A percentile compares a stretch with the other conserved stretches of the same genome.
Evolutionary conservation across 2,888 invertebrate genomes (phyloP).

Genomic region (Alitta virens): DNA sequence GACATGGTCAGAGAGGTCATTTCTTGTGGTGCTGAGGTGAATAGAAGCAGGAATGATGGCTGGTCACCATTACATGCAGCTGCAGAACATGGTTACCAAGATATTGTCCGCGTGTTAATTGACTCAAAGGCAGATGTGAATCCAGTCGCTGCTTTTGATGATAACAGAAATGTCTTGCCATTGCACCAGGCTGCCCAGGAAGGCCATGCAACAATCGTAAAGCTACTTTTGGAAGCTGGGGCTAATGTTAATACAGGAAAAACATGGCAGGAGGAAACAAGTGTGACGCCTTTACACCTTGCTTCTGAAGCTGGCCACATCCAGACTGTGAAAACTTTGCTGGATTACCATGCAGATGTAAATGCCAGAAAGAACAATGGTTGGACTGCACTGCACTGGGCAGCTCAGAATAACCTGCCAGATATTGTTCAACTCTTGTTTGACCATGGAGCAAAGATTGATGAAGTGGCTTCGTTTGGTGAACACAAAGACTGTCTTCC

Average conservation of each 20-base stretch:
- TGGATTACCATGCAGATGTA: conserved; percentile 21
- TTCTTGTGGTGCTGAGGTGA: conserved; percentile 35
- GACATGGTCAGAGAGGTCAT: conserved; percentile 34
- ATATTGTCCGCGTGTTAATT: conserved; percentile 23
- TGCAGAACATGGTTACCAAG: conserved; percentile 23
- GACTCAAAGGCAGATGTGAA: conserved; percentile 11
- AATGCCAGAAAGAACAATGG: conserved; percentile 27
- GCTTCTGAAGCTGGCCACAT: conserved; percentile 26
- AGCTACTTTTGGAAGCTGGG: conserved; percentile 20
- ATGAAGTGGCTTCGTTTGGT: conserved; percentile 22
- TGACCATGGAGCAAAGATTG: conserved; percentile 17
- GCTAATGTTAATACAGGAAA: conserved; percentile 23
- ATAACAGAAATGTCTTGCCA: conserved; percentile 23
- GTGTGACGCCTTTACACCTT: conserved; percentile 28
- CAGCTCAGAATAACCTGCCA: conserved; percentile 25
- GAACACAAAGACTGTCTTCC: conserved; percentile 25
- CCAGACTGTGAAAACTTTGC: conserved; percentile 20
- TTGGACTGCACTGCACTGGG: conserved; percentile 31
- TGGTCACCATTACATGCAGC: conserved; percentile 37
- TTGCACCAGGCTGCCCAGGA: conserved; percentile 31
- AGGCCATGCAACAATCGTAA: conserved; percentile 24
- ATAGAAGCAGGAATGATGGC: conserved; percentile 30
- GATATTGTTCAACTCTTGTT: conserved; percentile 21
- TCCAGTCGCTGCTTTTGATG: conserved; percentile 24
- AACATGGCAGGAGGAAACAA: conserved; percentile 24